Conservation (phyloP, 2,888 invertebrate genomes). For the Phengaris alcon region DNA sequence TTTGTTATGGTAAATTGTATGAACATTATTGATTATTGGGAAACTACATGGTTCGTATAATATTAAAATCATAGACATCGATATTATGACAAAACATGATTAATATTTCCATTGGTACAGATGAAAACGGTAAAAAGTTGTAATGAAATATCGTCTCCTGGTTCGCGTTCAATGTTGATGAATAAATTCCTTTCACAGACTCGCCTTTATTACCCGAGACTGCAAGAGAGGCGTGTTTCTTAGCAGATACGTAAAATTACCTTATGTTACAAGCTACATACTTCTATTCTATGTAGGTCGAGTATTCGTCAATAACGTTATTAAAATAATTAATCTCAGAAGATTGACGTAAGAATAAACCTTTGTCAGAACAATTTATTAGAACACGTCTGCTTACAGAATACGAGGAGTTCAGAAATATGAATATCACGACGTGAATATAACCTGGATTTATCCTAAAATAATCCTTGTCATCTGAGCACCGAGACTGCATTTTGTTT, state of each 20-base stretch:
- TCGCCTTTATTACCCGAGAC: conserved; percentile 4
- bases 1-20: conserved; percentile 2
- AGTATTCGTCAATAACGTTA: no score
- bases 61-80: background rate
- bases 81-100: conserved; percentile 10
- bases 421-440: background rate
- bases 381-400: background rate
- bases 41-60: background rate
- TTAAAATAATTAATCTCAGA: background rate
- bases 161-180: conserved; percentile 11
- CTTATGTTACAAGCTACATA: background rate
- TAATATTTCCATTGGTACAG: conserved; percentile 10
- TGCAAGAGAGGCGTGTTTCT: background rate
- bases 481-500: background rate
- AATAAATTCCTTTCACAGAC: conserved; percentile 18
- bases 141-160: conserved; percentile 11
- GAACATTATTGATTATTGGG: background rate
- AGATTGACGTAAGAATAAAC: background rate
- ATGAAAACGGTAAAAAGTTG: conserved; percentile 17
- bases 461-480: background rate
- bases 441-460: background rate
- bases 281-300: background rate
- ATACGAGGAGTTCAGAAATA: conserved; percentile 8
- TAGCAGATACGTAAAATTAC: background rate
- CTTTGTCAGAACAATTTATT: background rate